Percentiles rank a stretch among this genome's conserved stretches.
These are phyloP conservation scores for Phodopus roborovskii DNA, from an alignment of 2,113 vertebrate genomes.

Conservation along the genomic window DNA sequence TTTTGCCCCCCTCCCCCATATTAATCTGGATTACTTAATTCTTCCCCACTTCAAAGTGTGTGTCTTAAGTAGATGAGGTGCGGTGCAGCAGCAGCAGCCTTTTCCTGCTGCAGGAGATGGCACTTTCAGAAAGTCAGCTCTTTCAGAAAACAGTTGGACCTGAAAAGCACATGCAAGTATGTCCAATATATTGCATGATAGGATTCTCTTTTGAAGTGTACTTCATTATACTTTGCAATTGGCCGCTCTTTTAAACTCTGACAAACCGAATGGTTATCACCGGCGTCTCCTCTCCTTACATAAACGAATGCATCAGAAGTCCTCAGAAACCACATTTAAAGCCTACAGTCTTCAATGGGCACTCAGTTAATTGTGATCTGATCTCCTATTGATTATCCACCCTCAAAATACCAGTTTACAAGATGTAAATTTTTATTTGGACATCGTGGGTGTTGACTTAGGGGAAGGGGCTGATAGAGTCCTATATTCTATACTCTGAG, in stretches of 20 bases:
- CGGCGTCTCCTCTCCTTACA: not conserved
- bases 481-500: conserved; percentile 43
- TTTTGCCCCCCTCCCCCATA: conserved; percentile 74
- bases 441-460: not conserved
- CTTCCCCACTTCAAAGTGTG: not conserved
- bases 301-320: conserved; percentile 12
- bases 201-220: conserved; percentile 9
- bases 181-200: not conserved
- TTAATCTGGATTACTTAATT: conserved; percentile 59
- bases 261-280: conserved; percentile 54
- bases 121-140: not conserved
- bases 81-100: not conserved
- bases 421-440: conserved; percentile 40
- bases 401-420: conserved; percentile 54
- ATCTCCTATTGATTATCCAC: conserved; percentile 43
- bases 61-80: not conserved
- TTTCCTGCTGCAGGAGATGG: not conserved
- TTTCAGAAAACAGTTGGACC: conserved; percentile 1
- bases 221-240: conserved; percentile 35
- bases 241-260: conserved; percentile 51
- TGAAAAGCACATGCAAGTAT: not conserved
- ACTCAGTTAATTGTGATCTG: conserved; percentile 16
- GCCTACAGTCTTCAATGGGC: conserved; percentile 46
- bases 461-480: not conserved
- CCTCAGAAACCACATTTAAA: not conserved